phyloP scores from a whole-genome alignment of 2,113 vertebrate genomes.

The Bothrops jararaca region DNA sequence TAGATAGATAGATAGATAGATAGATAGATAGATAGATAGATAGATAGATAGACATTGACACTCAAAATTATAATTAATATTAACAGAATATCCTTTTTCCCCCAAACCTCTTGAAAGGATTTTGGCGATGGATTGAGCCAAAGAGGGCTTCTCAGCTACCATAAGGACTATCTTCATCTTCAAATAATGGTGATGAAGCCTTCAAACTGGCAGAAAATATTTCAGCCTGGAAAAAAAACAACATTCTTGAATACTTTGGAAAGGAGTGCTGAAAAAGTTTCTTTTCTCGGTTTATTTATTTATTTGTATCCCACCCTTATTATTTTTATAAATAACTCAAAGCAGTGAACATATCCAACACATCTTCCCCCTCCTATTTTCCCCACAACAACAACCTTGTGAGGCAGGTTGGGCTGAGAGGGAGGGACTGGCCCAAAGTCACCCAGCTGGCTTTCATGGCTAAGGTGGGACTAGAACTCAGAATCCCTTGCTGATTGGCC shows the following conservation, averaged over 20 bases:
- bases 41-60: neutral
- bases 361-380: neutral
- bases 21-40: too few relatives aligned
- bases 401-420: neutral
- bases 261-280: neutral
- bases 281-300: neutral
- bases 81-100: neutral
- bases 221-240: neutral
- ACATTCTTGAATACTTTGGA: neutral
- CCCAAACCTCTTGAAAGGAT: slow-evolving; percentile 91
- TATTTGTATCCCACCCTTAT: neutral
- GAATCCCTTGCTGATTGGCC: too few relatives aligned
- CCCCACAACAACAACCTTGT: too few relatives aligned
- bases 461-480: neutral
- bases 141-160: slow-evolving; percentile 95
- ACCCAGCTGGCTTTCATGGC: neutral
- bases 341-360: neutral
- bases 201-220: accelerated
- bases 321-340: neutral
- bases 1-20: too few relatives aligned
- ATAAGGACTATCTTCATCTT: slow-evolving; percentile 91
- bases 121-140: slow-evolving; percentile 94
- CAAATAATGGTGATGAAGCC: neutral
- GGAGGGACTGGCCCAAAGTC: neutral
- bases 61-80: neutral